Evolutionary conservation across 2,113 vertebrate genomes (phyloP), one percentile per base, ranked within the genome.

Genomic region (Pleuronectes platessa): DNA sequence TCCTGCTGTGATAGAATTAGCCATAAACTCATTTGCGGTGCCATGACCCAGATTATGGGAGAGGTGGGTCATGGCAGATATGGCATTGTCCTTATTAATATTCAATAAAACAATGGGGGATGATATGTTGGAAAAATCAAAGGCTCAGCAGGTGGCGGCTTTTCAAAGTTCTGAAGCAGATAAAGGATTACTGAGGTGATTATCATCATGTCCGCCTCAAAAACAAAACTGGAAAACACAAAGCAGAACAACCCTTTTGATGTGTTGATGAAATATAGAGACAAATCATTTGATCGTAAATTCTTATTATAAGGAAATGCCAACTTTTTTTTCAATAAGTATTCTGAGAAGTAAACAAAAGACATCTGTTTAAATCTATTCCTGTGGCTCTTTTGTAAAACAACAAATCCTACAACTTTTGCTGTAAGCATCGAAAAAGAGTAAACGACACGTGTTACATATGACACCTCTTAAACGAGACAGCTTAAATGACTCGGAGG

Each of bases 1-100:
- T 83, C 92, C 86, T 74, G 90, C 91, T 91, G 90, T 71, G 83
- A 83, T 61, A 68, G 91, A 92, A 92, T 92, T 92, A 93, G 86
- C 81, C 77, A 76, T 90, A 80, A 90, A 92, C 87, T 92, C 84
- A 89, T 92, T 92, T 90, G 78, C 73, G 4, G 82, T 74, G 79
- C 77, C 83, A 45, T 86, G 88, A 87, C 87, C 87, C 67, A 74
- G 91, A 92, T 93, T 91, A 92, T 76, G 61, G 49, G 58, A 87
- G 89, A 90, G 88, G 87, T 90, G 90, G 92, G 91, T 90, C 88
- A 92, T 31, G 49, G 71, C 77, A 92, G 90, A 91, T 90, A 91
- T 66, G 86, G 70, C 85, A 85, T 21, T 73, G 79, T 88, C 79
- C 86, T 87, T 85, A 90, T 92, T 90, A 89, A 89, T 93, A 92